A percentile compares a stretch with the other conserved stretches of the same genome.
Conservation (phyloP, 2,113 vertebrate species). For the Tauraco erythrolophus region DNA sequence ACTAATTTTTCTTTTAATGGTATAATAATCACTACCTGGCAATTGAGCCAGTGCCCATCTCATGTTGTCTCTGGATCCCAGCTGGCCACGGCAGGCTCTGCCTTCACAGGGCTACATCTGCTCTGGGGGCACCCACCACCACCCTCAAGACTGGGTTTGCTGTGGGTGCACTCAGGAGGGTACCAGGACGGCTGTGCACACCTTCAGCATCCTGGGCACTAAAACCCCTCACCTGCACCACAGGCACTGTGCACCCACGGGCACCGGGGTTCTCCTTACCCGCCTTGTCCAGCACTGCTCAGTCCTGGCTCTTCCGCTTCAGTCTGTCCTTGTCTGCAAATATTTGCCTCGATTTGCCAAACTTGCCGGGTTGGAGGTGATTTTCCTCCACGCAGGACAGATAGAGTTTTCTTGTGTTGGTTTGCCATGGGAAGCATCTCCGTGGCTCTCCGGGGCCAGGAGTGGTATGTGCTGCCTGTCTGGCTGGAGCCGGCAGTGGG, state of each 20-base stretch:
- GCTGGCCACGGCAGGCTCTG: not conserved
- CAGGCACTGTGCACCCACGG: not conserved
- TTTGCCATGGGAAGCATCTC: not conserved
- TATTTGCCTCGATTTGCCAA: not conserved
- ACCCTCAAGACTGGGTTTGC: not conserved
- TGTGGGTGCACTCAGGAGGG: not conserved
- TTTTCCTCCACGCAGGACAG: not conserved
- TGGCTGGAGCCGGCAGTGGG: not conserved
- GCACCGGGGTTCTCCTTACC: not conserved
- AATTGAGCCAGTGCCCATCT: not conserved
- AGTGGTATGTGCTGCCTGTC: not conserved
- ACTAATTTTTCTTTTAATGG: not conserved
- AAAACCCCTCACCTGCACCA: not conserved
- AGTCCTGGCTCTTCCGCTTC: not conserved
- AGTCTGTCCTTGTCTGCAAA: not conserved
- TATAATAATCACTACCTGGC: not conserved
- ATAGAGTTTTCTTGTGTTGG: too few relatives aligned
- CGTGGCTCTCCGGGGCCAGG: rapidly evolving
- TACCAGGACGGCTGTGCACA: rapidly evolving
- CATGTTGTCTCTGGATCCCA: too few relatives aligned
- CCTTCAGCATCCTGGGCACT: not conserved
- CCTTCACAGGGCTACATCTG: not conserved
- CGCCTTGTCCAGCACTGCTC: not conserved
- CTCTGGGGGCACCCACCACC: not conserved
- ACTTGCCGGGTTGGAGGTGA: not conserved